phyloP scores from a whole-genome alignment of 2,888 invertebrate species.

The Drosophila colorata region DNA sequence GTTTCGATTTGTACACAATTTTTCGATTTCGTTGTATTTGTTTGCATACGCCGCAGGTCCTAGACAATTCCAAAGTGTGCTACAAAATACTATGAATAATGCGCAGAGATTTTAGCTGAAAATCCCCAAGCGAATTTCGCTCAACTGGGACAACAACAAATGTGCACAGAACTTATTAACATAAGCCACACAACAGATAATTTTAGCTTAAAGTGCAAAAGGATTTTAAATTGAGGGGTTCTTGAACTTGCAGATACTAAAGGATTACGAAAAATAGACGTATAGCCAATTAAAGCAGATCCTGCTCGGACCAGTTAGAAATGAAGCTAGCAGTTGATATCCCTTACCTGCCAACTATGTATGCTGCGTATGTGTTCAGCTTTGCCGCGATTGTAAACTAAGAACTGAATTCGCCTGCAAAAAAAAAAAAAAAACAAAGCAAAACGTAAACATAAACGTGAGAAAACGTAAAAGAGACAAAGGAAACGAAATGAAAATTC shows the following conservation, averaged over 20 bases:
- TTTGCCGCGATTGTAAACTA: slow-evolving; percentile 10
- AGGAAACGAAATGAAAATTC: slow-evolving; percentile 26
- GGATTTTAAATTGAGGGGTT: slow-evolving; percentile 20
- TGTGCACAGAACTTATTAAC: slow-evolving; percentile 48
- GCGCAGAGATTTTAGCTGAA: slow-evolving; percentile 20
- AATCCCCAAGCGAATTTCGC: slow-evolving; percentile 20
- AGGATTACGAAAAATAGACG: slow-evolving; percentile 4
- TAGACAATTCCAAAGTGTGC: slow-evolving; percentile 3
- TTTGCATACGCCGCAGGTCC: slow-evolving; percentile 3
- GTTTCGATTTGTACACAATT: slow-evolving; percentile 52
- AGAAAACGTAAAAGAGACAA: slow-evolving; percentile 3
- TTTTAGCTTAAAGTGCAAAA: slow-evolving; percentile 38
- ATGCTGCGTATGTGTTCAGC: background rate
- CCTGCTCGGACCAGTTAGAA: background rate
- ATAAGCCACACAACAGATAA: slow-evolving; percentile 61
- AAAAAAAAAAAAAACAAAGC: slow-evolving; percentile 4
- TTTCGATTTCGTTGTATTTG: slow-evolving; percentile 40
- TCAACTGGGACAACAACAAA: slow-evolving; percentile 16
- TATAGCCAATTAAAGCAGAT: slow-evolving; percentile 4
- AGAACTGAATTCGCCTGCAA: slow-evolving; percentile 3
- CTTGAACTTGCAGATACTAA: slow-evolving; percentile 37
- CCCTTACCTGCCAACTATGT: background rate
- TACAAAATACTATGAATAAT: slow-evolving; percentile 38
- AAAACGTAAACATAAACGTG: slow-evolving; percentile 13
- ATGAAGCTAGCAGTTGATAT: slow-evolving; percentile 1